Evolutionary conservation across 2,888 invertebrate species (phyloP).

Genomic region (Drosophila austrosaltans): DNA sequence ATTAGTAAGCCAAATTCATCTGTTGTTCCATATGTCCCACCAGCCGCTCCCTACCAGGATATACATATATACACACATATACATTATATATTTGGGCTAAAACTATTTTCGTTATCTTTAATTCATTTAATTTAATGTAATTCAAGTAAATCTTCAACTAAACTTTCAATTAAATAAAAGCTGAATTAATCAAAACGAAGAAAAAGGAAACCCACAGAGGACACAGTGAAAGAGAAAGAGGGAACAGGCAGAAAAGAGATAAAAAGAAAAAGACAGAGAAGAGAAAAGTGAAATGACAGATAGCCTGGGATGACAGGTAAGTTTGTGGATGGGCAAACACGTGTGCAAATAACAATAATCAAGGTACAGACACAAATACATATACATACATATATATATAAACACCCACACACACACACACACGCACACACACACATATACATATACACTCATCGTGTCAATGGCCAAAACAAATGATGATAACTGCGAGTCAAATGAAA

Average conservation of each 20-base stretch:
- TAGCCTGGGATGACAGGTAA: conserved; percentile 52
- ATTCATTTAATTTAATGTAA: conserved; percentile 45
- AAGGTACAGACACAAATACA: conserved; percentile 18
- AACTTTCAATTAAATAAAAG: conserved; percentile 71
- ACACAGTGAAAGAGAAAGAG: conserved; percentile 19
- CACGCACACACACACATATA: conserved; percentile 19
- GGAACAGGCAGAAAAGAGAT: neutral
- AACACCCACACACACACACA: conserved; percentile 5
- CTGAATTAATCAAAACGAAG: conserved; percentile 64
- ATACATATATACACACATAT: too few relatives aligned
- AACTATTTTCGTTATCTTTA: neutral
- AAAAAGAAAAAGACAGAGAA: neutral
- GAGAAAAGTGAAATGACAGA: conserved; percentile 36
- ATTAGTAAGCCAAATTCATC: neutral
- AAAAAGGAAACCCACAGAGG: conserved; percentile 16
- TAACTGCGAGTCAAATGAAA: conserved; percentile 71
- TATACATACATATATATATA: conserved; percentile 15
- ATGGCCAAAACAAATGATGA: conserved; percentile 76
- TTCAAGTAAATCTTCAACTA: conserved; percentile 51
- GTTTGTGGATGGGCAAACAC: conserved; percentile 38
- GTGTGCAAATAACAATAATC: conserved; percentile 60
- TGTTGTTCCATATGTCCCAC: neutral
- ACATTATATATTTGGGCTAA: too few relatives aligned
- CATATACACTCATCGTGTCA: conserved; percentile 49
- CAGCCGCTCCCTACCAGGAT: too few relatives aligned